Percentiles rank a stretch among this genome's conserved stretches.
These are phyloP conservation scores for Rhagophthalmus giganteus DNA, from an alignment of 2,888 invertebrate genomes.

Conservation along the genomic window DNA sequence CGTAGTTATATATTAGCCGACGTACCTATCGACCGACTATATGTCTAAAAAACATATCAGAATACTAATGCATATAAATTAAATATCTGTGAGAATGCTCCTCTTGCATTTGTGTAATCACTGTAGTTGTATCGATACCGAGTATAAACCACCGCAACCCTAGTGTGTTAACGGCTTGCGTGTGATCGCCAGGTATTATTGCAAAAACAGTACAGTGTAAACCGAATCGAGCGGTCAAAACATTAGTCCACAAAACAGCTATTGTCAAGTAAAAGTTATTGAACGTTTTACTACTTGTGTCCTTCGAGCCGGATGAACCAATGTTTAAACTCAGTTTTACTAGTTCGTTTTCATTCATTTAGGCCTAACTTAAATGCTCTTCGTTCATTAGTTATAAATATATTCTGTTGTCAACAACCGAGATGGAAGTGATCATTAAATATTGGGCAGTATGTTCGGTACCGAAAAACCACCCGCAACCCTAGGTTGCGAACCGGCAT, in stretches of 20 bases:
- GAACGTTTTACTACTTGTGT: too few relatives aligned
- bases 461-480: too few relatives aligned
- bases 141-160: slow-evolving; percentile 4
- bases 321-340: not conserved
- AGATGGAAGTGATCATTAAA: too few relatives aligned
- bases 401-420: too few relatives aligned
- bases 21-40: slow-evolving; percentile 27
- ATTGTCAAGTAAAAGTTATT: slow-evolving; percentile 6
- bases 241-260: slow-evolving; percentile 23
- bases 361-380: too few relatives aligned
- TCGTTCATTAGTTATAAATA: too few relatives aligned
- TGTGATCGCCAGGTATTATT: slow-evolving; percentile 20
- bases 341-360: not conserved
- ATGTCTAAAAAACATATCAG: slow-evolving; percentile 36
- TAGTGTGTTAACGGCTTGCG: slow-evolving; percentile 17
- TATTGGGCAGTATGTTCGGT: too few relatives aligned
- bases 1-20: slow-evolving; percentile 43
- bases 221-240: too few relatives aligned
- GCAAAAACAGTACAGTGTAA: slow-evolving; percentile 4
- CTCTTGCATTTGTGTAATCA: too few relatives aligned
- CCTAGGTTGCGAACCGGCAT: too few relatives aligned
- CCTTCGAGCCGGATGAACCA: too few relatives aligned
- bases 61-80: slow-evolving; percentile 33
- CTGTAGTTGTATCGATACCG: slow-evolving; percentile 11
- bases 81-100: too few relatives aligned